Evolutionary conservation across 1,140 invertebrate species (phyloP).

Genomic region (Frieseomelitta varia): DNA sequence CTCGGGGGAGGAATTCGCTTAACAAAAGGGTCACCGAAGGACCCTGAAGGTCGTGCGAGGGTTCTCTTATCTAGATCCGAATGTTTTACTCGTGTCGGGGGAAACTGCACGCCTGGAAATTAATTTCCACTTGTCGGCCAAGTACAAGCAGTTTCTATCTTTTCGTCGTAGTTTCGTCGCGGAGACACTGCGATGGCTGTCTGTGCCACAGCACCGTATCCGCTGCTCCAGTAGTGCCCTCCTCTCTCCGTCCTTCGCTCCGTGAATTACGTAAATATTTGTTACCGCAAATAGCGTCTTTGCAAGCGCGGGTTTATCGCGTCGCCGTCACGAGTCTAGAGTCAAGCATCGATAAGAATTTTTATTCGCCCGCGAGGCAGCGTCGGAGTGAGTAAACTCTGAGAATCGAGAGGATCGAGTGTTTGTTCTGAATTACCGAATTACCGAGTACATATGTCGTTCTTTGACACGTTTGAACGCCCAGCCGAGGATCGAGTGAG

Average conservation of each 20-base stretch:
- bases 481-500: no score
- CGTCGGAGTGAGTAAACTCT: no score
- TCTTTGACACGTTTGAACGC: no score
- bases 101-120: constrained; percentile 57
- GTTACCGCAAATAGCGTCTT: background rate
- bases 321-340: background rate
- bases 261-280: constrained; percentile 62
- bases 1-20: constrained; percentile 61
- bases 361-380: background rate
- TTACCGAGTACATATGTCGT: no score
- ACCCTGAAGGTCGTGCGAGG: constrained; percentile 52
- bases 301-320: background rate
- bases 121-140: constrained; percentile 61
- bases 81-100: constrained; percentile 38
- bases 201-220: no score
- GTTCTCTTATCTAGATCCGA: constrained; percentile 64
- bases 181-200: background rate
- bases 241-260: constrained; percentile 19
- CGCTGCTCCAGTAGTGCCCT: background rate
- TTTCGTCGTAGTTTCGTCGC: background rate
- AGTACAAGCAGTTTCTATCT: constrained; percentile 51
- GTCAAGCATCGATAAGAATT: constrained; percentile 8
- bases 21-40: constrained; percentile 60
- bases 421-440: background rate
- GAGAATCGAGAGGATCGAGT: no score